These are phyloP conservation scores for Drosophila suzukii DNA, from an alignment of 1,140 invertebrate genomes.

Conservation along the genomic window DNA sequence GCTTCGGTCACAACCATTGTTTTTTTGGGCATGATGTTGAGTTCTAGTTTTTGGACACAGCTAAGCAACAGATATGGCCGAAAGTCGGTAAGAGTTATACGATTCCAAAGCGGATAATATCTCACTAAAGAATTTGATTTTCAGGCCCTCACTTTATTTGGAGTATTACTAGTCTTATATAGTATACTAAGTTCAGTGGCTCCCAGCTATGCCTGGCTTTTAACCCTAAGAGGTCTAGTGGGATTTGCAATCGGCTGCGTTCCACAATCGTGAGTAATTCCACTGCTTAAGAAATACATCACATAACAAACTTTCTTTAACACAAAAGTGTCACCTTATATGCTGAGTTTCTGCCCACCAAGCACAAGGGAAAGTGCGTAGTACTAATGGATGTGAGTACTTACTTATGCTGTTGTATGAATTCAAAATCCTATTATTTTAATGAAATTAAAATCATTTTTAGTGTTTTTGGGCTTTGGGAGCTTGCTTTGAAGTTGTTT, in stretches of 20 bases:
- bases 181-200: constrained; percentile 95
- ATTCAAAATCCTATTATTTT: background rate
- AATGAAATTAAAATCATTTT: background rate
- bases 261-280: constrained; percentile 93
- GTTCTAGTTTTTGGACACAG: constrained; percentile 97
- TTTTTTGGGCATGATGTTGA: constrained; percentile 98
- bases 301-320: background rate
- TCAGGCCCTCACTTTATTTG: constrained; percentile 87
- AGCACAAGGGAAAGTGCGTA: constrained; percentile 97
- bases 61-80: constrained; percentile 97
- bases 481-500: constrained; percentile 95
- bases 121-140: background rate
- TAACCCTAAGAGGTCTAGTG: constrained; percentile 95
- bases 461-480: constrained; percentile 98
- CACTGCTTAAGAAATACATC: background rate
- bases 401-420: background rate
- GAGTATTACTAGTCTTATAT: constrained; percentile 95
- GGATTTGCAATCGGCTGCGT: constrained; percentile 98
- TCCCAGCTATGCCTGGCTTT: constrained; percentile 95
- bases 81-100: constrained; percentile 88
- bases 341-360: constrained; percentile 97
- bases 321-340: constrained; percentile 94
- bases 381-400: constrained; percentile 95
- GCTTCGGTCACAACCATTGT: constrained; percentile 91
- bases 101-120: background rate